Evolutionary conservation across 2,888 invertebrate genomes (phyloP), one percentile per base, ranked within the genome.

Genomic region (Neuroscelio doddi): DNA sequence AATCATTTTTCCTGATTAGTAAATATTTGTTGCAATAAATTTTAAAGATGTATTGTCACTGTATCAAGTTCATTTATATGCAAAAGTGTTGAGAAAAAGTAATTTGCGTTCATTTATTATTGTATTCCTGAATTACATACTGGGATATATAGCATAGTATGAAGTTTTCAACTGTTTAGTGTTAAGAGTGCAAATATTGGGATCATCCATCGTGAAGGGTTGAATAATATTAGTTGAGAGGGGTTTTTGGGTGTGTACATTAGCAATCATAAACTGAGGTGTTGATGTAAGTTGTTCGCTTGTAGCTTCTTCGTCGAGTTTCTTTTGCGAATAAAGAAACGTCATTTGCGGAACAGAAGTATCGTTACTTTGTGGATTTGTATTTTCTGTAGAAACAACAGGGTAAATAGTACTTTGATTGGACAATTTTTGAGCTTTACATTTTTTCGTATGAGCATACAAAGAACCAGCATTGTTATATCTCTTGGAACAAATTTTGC

Each of bases 381-480:
- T 66, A 4, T 74, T 63, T 29, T 64, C 64, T 1, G 24, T 16
- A 24, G 70, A 27, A 1, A 75, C 57, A 15, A 74, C 63, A 14
- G 73, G 17, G 17, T 70, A 68, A 2, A 64, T 64, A 3, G 72
- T 58, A 8, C 62, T 53, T 12, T 57, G 52, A n/a, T 36, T 56
- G 7, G 63, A 65, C 3, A 70, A 34, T 49, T 81, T 78, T 49
- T 79, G 79, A 9, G 78, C 73, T 51, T 80, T 81, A 42, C 82
- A 83, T 50, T 83, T 83, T 24, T 83, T 83, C 29, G 80, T 78
- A 32, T 83, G 82, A n/a, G 82, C 82, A 41, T 82, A 82, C 4
- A 82, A 65, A 0, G 78, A 79, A 1, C 80, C 80, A 1, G 80
- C 80, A 53, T 80, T 80, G 8, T 80, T 80, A 17, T 79, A 80